phyloP scores from a whole-genome alignment of 2,797 vertebrate genomes.

The Petrocephalus sullivani region DNA sequence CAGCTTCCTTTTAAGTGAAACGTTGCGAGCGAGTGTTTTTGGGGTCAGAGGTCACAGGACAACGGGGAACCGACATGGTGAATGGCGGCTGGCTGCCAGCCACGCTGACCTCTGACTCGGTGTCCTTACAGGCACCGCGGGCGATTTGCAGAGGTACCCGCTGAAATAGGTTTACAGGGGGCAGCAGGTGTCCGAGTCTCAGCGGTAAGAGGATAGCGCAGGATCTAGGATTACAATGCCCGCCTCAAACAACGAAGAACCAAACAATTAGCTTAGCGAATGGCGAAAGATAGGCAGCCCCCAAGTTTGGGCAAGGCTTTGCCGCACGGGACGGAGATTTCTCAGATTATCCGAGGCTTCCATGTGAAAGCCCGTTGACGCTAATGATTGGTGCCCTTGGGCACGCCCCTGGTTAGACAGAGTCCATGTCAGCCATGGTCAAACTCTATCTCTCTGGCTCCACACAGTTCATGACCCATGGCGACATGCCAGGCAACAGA shows the following conservation, averaged over 20 bases:
- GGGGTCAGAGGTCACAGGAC: slow-evolving; percentile 4
- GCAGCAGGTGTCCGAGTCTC: slow-evolving; percentile 26
- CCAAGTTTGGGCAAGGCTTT: neutral
- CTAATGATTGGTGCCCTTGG: neutral
- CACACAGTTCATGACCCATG: neutral
- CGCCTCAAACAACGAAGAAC: slow-evolving; percentile 44
- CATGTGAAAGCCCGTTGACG: neutral
- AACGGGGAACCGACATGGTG: neutral
- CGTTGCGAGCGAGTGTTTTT: neutral
- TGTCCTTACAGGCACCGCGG: neutral
- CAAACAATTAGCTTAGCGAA: slow-evolving; percentile 19
- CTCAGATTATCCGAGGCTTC: slow-evolving; percentile 5
- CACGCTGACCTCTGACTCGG: neutral
- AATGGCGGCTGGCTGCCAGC: neutral
- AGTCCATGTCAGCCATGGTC: neutral
- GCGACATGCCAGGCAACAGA: neutral
- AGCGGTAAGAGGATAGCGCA: neutral
- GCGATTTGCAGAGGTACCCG: neutral
- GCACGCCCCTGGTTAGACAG: neutral
- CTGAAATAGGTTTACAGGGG: neutral
- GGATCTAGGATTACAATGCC: slow-evolving; percentile 49
- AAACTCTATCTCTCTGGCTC: neutral
- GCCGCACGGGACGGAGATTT: neutral
- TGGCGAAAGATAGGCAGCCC: neutral
- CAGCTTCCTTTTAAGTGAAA: neutral